phyloP scores from a whole-genome alignment of 2,797 vertebrate genomes.

The Malacoctenus gilli region DNA sequence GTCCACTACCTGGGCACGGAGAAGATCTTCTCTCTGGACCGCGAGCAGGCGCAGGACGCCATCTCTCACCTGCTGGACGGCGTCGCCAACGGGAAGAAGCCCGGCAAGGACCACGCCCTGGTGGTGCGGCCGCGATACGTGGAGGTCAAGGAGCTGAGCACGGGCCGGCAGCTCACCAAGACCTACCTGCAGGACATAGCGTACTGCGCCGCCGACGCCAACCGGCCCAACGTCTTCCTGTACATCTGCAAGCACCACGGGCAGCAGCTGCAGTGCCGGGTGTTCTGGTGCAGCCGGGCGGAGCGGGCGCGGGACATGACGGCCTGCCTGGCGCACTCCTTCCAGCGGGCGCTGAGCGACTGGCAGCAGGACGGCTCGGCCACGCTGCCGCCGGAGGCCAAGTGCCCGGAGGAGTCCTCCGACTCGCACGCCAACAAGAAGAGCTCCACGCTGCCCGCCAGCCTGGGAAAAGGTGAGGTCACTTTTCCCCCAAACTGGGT shows the following conservation, averaged over 20 bases:
- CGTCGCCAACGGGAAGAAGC: slow-evolving; percentile 69
- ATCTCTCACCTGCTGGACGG: slow-evolving; percentile 77
- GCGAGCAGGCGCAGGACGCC: slow-evolving; percentile 82
- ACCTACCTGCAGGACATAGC: slow-evolving; percentile 87
- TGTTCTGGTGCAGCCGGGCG: slow-evolving; percentile 85
- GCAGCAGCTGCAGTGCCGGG: slow-evolving; percentile 85
- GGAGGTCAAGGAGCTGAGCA: slow-evolving; percentile 86
- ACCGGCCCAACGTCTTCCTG: slow-evolving; percentile 82
- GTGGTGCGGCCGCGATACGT: slow-evolving; percentile 84
- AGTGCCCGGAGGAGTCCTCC: slow-evolving; percentile 51
- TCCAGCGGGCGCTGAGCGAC: slow-evolving; percentile 82
- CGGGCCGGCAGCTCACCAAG: slow-evolving; percentile 85
- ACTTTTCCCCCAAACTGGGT: neutral
- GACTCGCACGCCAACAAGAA: slow-evolving; percentile 51
- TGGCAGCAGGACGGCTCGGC: slow-evolving; percentile 77
- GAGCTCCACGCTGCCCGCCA: slow-evolving; percentile 79
- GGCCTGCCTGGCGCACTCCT: slow-evolving; percentile 79
- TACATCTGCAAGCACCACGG: slow-evolving; percentile 85
- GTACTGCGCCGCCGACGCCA: slow-evolving; percentile 80
- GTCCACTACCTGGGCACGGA: slow-evolving; percentile 85
- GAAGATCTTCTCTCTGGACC: slow-evolving; percentile 85
- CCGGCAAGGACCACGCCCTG: slow-evolving; percentile 82
- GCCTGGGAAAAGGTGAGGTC: slow-evolving; percentile 83
- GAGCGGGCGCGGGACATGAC: slow-evolving; percentile 84
- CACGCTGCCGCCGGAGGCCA: slow-evolving; percentile 50